Conservation (phyloP, 2,113 vertebrate genomes). For the Microcebus tavaratra region DNA sequence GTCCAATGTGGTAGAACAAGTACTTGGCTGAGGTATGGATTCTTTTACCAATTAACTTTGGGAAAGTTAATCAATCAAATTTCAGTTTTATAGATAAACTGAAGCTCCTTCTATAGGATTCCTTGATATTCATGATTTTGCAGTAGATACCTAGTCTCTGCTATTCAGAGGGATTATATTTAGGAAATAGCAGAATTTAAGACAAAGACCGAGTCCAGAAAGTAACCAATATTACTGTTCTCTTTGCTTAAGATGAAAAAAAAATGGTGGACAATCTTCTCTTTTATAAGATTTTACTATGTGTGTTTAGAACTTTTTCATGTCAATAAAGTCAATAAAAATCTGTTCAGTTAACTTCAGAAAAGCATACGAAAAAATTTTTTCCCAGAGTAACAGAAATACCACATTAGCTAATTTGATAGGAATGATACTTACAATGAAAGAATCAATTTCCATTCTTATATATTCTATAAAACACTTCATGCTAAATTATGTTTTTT, state of each 20-base stretch:
- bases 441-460: not conserved
- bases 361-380: not conserved
- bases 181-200: not conserved
- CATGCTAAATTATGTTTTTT: not conserved
- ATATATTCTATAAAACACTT: not conserved
- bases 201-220: not conserved
- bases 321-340: not conserved
- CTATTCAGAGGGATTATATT: not conserved
- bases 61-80: not conserved
- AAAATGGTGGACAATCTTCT: not conserved
- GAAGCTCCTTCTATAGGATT: not conserved
- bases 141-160: not conserved
- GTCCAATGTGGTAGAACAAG: not conserved
- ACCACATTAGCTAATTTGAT: constrained; percentile 34
- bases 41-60: not conserved
- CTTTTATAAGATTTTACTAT: not conserved
- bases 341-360: not conserved
- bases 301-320: not conserved
- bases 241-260: not conserved
- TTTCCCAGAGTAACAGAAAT: not conserved
- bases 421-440: not conserved
- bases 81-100: not conserved
- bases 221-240: not conserved
- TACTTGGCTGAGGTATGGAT: not conserved
- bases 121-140: not conserved